Evolutionary conservation across 2,113 vertebrate genomes (phyloP).

Genomic region (Gracilinanus agilis): DNA sequence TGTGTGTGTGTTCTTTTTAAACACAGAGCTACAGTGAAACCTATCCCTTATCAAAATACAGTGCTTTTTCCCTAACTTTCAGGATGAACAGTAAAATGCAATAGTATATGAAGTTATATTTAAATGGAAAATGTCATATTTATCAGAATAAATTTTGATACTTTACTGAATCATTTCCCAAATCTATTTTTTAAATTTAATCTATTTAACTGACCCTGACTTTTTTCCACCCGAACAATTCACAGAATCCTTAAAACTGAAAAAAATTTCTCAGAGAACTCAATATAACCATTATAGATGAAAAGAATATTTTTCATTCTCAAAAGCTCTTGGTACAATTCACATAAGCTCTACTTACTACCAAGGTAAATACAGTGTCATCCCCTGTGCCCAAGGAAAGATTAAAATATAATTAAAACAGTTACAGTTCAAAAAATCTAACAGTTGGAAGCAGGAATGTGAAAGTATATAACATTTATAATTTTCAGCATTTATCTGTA

Average conservation of each 20-base stretch:
- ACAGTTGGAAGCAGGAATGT: background rate
- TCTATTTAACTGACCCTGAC: constrained; percentile 36
- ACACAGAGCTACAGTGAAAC: constrained; percentile 63
- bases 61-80: background rate
- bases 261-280: constrained; percentile 64
- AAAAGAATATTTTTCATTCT: constrained; percentile 62
- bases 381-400: background rate
- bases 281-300: constrained; percentile 56
- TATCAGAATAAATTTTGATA: constrained; percentile 50
- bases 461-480: background rate
- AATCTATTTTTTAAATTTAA: background rate
- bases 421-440: background rate
- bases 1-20: constrained; percentile 64
- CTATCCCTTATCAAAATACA: constrained; percentile 43
- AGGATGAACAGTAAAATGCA: background rate
- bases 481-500: background rate
- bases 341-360: constrained; percentile 51
- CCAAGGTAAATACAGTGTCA: constrained; percentile 62
- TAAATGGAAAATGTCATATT: constrained; percentile 7
- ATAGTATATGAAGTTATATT: background rate
- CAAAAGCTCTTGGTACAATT: constrained; percentile 37
- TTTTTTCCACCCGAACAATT: constrained; percentile 58
- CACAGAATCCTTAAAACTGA: constrained; percentile 55
- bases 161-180: constrained; percentile 59
- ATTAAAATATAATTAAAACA: background rate